A percentile compares a stretch with the other conserved stretches of the same genome.
These are phyloP conservation scores for Drosophila flavopinicola DNA, from an alignment of 2,888 invertebrate genomes.

Conservation along the genomic window DNA sequence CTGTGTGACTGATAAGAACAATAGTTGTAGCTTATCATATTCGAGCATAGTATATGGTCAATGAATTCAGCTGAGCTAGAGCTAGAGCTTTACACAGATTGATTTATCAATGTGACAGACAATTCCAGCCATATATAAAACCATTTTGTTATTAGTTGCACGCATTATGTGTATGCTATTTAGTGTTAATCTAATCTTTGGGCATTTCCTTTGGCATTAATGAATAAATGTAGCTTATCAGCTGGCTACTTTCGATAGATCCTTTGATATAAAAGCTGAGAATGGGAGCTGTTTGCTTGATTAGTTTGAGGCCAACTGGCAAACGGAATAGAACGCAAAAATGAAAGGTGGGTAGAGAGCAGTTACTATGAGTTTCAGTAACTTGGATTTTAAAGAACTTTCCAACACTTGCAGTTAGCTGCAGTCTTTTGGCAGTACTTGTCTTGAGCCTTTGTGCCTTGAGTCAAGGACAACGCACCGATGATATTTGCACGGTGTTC, in stretches of 20 bases:
- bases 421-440: slow-evolving; percentile 6
- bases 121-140: not conserved
- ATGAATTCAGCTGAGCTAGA: not conserved
- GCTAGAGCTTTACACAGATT: slow-evolving; percentile 5
- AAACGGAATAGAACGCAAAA: not conserved
- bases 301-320: slow-evolving; percentile 23
- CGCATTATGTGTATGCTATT: slow-evolving; percentile 6
- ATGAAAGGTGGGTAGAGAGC: slow-evolving; percentile 31
- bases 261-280: slow-evolving; percentile 11
- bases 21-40: not conserved
- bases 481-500: slow-evolving; percentile 71
- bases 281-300: not conserved
- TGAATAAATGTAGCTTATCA: slow-evolving; percentile 29
- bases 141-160: not conserved
- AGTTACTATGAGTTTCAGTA: not conserved
- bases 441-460: not conserved
- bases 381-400: not conserved
- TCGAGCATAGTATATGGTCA: not conserved
- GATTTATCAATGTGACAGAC: slow-evolving; percentile 37
- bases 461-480: slow-evolving; percentile 25
- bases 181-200: slow-evolving; percentile 41
- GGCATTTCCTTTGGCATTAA: slow-evolving; percentile 23
- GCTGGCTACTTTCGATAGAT: slow-evolving; percentile 11
- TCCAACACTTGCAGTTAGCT: slow-evolving; percentile 10
- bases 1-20: not conserved